Evolutionary conservation across 2,113 vertebrate genomes (phyloP).

Genomic region (Gymnocephalus cernua): DNA sequence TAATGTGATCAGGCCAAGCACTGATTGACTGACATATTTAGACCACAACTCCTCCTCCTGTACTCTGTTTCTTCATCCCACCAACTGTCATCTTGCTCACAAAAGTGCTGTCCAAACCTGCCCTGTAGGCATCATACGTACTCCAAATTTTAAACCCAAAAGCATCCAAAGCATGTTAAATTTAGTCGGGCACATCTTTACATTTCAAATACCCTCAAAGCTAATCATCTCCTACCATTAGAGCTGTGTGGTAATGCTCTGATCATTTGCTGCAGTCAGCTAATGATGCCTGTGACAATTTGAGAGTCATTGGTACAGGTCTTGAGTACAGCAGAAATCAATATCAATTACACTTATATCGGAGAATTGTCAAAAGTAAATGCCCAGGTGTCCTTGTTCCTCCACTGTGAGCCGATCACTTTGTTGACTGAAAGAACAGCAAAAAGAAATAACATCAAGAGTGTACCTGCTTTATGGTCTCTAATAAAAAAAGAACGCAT

Average conservation of each 20-base stretch:
- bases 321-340: conserved; percentile 72
- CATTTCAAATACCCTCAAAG: conserved; percentile 13
- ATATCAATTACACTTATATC: conserved; percentile 84
- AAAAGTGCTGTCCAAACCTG: neutral
- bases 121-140: neutral
- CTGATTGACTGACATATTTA: conserved; percentile 17
- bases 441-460: conserved; percentile 21
- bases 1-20: conserved; percentile 15
- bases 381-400: conserved; percentile 62
- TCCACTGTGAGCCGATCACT: conserved; percentile 59
- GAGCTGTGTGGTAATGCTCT: conserved; percentile 14
- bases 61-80: neutral
- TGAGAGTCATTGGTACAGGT: conserved; percentile 71
- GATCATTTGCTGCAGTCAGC: conserved; percentile 43
- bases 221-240: conserved; percentile 49
- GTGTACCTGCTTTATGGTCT: conserved; percentile 39
- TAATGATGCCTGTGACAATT: conserved; percentile 76
- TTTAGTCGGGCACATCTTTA: neutral
- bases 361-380: conserved; percentile 78
- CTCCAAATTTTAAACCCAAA: neutral
- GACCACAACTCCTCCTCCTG: neutral
- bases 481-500: conserved; percentile 56
- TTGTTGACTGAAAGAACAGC: conserved; percentile 54
- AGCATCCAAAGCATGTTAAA: neutral
- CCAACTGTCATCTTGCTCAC: neutral